These are phyloP conservation scores for Peromyscus maniculatus DNA, from an alignment of 2,113 vertebrate species.

Conservation along the genomic window DNA sequence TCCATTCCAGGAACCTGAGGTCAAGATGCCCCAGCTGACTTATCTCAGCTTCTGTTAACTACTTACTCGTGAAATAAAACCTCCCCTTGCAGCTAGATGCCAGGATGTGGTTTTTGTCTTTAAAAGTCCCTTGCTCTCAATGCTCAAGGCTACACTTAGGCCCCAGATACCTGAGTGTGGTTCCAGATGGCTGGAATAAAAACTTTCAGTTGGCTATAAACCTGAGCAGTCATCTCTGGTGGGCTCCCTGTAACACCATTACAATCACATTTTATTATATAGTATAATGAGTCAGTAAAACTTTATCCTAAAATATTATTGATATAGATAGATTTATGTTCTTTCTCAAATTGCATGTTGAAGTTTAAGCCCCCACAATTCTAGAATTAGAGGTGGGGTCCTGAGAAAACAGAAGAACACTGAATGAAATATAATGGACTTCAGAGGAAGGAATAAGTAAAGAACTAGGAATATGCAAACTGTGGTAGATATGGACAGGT, in stretches of 20 bases:
- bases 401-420: not conserved
- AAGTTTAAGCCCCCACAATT: not conserved
- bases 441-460: not conserved
- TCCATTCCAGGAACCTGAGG: not conserved
- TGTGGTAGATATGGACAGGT: not conserved
- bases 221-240: not conserved
- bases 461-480: not conserved
- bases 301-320: not conserved
- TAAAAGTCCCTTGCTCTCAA: not conserved
- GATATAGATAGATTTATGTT: not conserved
- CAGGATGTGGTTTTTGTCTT: not conserved
- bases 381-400: not conserved
- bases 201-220: not conserved
- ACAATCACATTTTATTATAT: not conserved
- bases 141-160: not conserved
- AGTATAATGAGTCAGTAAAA: not conserved
- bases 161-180: not conserved
- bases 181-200: not conserved
- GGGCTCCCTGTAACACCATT: not conserved
- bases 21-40: not conserved
- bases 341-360: not conserved
- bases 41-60: not conserved
- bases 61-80: not conserved
- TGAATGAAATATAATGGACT: not conserved
- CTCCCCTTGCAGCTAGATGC: not conserved